These are phyloP conservation scores for Carlito syrichta DNA, from an alignment of 2,113 vertebrate species.

Conservation along the genomic window DNA sequence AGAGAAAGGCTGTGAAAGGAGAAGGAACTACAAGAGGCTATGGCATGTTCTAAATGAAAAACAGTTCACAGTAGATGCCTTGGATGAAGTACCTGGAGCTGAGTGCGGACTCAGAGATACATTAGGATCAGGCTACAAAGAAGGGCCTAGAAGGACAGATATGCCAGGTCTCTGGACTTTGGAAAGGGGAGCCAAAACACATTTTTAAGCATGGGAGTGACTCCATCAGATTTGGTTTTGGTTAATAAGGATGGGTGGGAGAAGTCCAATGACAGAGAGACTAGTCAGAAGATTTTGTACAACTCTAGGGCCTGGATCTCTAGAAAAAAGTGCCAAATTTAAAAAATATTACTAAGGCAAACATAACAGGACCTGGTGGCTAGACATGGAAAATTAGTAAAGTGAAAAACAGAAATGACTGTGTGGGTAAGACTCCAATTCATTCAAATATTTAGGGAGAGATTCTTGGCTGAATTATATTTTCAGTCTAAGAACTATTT, in stretches of 20 bases:
- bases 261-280: not conserved
- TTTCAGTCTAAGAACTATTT: constrained; percentile 15
- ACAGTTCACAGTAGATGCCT: not conserved
- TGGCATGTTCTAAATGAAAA: not conserved
- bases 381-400: not conserved
- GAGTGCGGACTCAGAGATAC: not conserved
- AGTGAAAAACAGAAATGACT: not conserved
- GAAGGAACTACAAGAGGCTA: not conserved
- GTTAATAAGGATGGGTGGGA: not conserved
- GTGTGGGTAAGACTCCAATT: not conserved
- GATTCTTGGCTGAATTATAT: not conserved
- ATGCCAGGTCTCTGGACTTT: not conserved
- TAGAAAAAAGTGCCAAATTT: not conserved
- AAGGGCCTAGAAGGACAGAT: not conserved
- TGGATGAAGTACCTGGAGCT: not conserved
- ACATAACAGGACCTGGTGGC: not conserved
- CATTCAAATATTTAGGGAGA: constrained; percentile 1
- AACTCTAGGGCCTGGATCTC: not conserved
- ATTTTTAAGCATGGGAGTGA: not conserved
- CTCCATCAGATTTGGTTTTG: not conserved
- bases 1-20: not conserved
- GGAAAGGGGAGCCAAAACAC: not conserved
- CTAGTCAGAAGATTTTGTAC: not conserved
- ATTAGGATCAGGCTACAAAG: not conserved
- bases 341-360: not conserved